These are phyloP conservation scores for Drosophila greeni DNA, from an alignment of 2,888 invertebrate genomes.

Conservation along the genomic window DNA sequence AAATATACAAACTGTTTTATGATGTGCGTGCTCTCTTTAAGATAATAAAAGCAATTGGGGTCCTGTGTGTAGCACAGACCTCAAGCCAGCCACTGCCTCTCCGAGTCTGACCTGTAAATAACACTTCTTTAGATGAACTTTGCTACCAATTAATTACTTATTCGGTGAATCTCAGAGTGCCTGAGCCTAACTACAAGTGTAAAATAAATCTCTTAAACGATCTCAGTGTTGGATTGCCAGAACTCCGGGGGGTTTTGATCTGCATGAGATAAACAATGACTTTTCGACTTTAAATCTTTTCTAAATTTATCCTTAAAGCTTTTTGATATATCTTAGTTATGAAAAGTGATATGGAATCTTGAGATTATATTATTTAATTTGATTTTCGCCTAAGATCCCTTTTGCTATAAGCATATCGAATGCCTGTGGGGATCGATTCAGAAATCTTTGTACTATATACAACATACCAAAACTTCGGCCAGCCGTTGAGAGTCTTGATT, in stretches of 20 bases:
- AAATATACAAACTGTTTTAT: conserved; percentile 48
- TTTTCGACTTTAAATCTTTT: background rate
- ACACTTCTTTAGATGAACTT: conserved; percentile 47
- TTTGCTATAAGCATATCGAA: conserved; percentile 25
- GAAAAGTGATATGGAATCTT: conserved; percentile 28
- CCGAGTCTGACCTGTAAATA: conserved; percentile 64
- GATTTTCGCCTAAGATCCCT: background rate
- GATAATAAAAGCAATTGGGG: conserved; percentile 58
- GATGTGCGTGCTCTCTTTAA: conserved; percentile 54
- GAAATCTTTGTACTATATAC: conserved; percentile 9
- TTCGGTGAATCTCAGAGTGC: conserved; percentile 38
- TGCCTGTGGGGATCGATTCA: conserved; percentile 24
- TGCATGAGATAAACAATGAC: conserved; percentile 17
- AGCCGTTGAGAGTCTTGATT: conserved; percentile 29
- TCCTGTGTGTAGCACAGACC: conserved; percentile 55
- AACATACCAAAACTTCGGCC: conserved; percentile 22
- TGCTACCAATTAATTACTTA: conserved; percentile 24
- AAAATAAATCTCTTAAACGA: conserved; percentile 47
- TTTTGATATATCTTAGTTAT: conserved; percentile 13
- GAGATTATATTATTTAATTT: conserved; percentile 16
- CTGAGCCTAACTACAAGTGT: conserved; percentile 66
- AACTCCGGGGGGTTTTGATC: conserved; percentile 32
- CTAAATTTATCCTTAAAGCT: conserved; percentile 13
- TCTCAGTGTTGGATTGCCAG: conserved; percentile 33
- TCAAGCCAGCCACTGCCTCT: conserved; percentile 46